Evolutionary conservation across 2,797 vertebrate species (phyloP), one percentile per base, ranked within the genome.

Genomic region (Pseudomugil gertrudae): DNA sequence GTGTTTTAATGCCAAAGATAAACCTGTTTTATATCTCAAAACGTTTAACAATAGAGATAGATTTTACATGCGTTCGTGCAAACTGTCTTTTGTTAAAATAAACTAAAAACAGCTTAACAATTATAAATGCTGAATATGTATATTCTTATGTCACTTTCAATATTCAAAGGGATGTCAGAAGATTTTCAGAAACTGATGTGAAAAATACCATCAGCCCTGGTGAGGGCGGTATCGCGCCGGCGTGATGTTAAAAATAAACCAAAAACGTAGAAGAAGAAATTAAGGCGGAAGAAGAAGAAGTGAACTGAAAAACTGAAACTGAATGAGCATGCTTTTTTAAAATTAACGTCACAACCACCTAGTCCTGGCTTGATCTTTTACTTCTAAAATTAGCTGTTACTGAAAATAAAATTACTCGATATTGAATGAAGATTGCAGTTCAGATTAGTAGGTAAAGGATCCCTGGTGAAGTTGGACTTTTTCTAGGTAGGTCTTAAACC

Each of bases 401-500:
- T 17, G 21, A 23, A 35, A 24, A 33, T 45, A 5, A 27, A 15
- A 66, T 54, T 64, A 57, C 0, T 40, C 13, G 0, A 27, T 26
- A 21, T 17, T 72, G 45, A 62, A 59, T 58, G 53, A 66, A 71
- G 53, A 17, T 24, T 52, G 32, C 32, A 59, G 43, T 35, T 38
- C 5, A 27, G 52, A 32, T 32, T 24, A 47, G 52, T 17, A 60
- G 8, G 27, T 2, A 48, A 6, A 63, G 11, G 51, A 47, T 66
- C 30, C 54, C 23, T 19, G 11, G 14, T 55, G 36, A 61, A 59
- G 61, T 50, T 54, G 57, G 47, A 73, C 50, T 50, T 66, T 4
- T 55, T 43, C 0, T 27, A 21, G 32, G 67, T 75, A 70, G 58
- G 83, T 75, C 27, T 43, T 21, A 50, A 29, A 14, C n/a, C 9